Evolutionary conservation across 1,140 invertebrate species (phyloP).

Genomic region (Lerema accius): DNA sequence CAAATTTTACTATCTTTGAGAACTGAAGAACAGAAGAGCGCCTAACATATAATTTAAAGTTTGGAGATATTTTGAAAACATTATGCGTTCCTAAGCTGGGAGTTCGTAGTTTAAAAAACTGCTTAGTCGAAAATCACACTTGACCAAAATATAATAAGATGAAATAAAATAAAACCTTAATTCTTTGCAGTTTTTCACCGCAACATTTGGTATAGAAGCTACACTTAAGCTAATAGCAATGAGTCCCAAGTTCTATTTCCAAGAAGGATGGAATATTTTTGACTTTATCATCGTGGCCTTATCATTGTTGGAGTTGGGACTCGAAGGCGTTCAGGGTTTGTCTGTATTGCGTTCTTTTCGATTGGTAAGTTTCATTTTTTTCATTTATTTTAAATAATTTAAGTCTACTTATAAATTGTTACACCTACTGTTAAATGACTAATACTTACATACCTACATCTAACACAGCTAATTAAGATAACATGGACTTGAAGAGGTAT

Average conservation of each 20-base stretch:
- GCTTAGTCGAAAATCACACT: too few species aligned
- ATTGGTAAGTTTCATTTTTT: slow-evolving; percentile 89
- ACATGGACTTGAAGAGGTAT: slow-evolving; percentile 20
- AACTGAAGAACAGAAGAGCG: too few species aligned
- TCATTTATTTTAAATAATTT: slow-evolving; percentile 34
- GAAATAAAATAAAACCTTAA: slow-evolving; percentile 13
- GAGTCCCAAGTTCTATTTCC: slow-evolving; percentile 98
- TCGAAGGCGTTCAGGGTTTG: slow-evolving; percentile 96
- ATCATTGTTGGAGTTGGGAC: slow-evolving; percentile 95
- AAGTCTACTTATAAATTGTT: not conserved
- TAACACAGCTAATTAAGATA: slow-evolving; percentile 19
- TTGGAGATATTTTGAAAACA: too few species aligned
- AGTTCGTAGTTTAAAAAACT: too few species aligned
- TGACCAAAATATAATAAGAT: not conserved
- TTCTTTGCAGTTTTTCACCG: slow-evolving; percentile 95
- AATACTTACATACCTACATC: slow-evolving; percentile 19
- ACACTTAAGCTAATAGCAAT: slow-evolving; percentile 97
- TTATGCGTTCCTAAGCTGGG: too few species aligned
- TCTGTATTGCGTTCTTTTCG: slow-evolving; percentile 98
- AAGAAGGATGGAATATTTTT: slow-evolving; percentile 99
- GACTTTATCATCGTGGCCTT: slow-evolving; percentile 99
- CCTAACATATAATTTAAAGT: too few species aligned
- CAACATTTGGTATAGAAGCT: slow-evolving; percentile 98
- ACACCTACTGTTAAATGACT: not conserved
- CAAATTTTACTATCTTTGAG: too few species aligned